Percentiles rank a stretch among this genome's conserved stretches.
phyloP scores from a whole-genome alignment of 1,140 invertebrate genomes.

The Drosophila bocki region DNA sequence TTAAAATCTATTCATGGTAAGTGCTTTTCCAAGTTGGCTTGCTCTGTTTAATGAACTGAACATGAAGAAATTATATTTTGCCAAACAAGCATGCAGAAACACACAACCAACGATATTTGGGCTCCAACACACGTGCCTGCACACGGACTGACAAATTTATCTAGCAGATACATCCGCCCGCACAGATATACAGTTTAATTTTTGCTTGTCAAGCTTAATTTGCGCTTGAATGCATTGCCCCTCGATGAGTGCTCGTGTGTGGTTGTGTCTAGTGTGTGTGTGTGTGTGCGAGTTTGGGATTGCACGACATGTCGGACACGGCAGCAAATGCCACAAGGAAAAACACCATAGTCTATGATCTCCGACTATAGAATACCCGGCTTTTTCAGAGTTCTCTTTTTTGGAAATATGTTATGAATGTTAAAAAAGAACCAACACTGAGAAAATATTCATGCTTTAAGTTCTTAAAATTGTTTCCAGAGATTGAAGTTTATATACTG shows the following conservation, averaged over 20 bases:
- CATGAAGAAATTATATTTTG: constrained; percentile 80
- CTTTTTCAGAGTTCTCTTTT: background rate
- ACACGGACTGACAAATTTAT: constrained; percentile 30
- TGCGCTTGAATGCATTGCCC: constrained; percentile 80
- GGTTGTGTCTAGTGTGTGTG: constrained; percentile 9
- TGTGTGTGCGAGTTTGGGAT: constrained; percentile 43
- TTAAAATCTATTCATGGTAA: constrained; percentile 59
- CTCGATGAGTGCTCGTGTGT: constrained; percentile 39
- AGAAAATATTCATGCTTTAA: background rate
- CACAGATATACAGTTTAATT: constrained; percentile 76
- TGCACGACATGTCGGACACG: constrained; percentile 61
- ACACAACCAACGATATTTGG: constrained; percentile 12
- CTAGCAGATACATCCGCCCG: constrained; percentile 29
- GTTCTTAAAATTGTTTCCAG: no score
- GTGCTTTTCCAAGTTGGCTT: constrained; percentile 65
- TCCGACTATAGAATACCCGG: constrained; percentile 7
- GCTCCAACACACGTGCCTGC: constrained; percentile 16
- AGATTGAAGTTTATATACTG: background rate
- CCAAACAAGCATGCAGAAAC: constrained; percentile 58
- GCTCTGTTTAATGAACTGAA: constrained; percentile 79
- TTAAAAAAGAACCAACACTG: background rate
- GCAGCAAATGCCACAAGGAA: constrained; percentile 52
- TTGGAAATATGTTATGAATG: background rate
- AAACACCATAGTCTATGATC: constrained; percentile 6
- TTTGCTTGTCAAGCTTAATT: constrained; percentile 84